Evolutionary conservation across 2,888 invertebrate species (phyloP).

Genomic region (Drosophila maculinotata): DNA sequence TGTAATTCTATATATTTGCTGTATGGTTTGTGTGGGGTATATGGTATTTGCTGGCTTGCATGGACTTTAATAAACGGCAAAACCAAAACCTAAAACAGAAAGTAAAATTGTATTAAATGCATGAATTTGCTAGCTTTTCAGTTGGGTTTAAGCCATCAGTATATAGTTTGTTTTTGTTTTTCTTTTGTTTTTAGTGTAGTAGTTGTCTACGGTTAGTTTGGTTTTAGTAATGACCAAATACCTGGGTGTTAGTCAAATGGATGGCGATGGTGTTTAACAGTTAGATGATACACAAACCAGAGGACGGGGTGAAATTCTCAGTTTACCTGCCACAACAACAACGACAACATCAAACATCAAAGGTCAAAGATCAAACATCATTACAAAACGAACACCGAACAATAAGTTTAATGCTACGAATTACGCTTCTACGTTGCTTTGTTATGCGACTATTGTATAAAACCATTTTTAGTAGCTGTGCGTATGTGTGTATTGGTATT

Average conservation of each 20-base stretch:
- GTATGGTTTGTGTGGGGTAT: conserved; percentile 52
- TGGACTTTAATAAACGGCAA: conserved; percentile 77
- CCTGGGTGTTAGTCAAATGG: conserved; percentile 59
- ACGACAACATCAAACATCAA: conserved; percentile 60
- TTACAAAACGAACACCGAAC: conserved; percentile 67
- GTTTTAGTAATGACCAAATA: conserved; percentile 44
- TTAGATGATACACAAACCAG: conserved; percentile 61
- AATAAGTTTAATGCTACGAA: conserved; percentile 55
- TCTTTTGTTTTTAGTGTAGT: conserved; percentile 14
- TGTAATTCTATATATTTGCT: conserved; percentile 31
- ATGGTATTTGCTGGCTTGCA: conserved; percentile 65
- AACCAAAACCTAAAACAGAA: conserved; percentile 80
- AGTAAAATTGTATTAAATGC: conserved; percentile 51
- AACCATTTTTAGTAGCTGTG: conserved; percentile 69
- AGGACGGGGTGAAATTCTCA: conserved; percentile 49
- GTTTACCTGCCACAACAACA: conserved; percentile 74
- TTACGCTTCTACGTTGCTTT: conserved; percentile 63
- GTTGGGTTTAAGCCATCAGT: conserved; percentile 32
- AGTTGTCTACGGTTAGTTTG: conserved; percentile 39
- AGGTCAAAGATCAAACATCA: conserved; percentile 44
- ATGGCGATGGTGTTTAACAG: conserved; percentile 32
- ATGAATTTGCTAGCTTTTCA: conserved; percentile 42
- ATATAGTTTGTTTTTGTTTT: conserved; percentile 9
- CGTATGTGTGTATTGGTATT: conserved; percentile 48
- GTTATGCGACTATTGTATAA: conserved; percentile 56